These are phyloP conservation scores for Helicolenus hilgendorfi DNA, from an alignment of 2,797 vertebrate species.

Conservation along the genomic window DNA sequence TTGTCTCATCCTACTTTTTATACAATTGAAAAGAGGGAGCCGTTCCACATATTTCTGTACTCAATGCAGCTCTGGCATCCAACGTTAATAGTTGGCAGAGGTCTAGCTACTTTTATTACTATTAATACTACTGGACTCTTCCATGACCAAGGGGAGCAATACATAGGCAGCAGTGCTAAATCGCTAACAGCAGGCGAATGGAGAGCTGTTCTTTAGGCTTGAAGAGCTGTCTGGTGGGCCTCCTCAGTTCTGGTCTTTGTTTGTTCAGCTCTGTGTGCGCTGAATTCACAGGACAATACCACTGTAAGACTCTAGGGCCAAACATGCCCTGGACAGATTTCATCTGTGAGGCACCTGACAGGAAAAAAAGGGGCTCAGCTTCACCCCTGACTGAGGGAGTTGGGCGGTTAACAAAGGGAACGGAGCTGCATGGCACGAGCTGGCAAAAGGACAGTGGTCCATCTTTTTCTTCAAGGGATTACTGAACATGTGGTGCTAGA, in stretches of 20 bases:
- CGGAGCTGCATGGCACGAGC: conserved; percentile 76
- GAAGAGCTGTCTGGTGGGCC: conserved; percentile 72
- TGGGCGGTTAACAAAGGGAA: conserved; percentile 72
- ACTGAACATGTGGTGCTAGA: conserved; percentile 77
- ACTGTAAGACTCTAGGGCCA: conserved; percentile 78
- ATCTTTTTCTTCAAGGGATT: conserved; percentile 82
- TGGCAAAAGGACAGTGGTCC: conserved; percentile 81
- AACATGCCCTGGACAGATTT: conserved; percentile 80
- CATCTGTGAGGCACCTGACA: conserved; percentile 81
- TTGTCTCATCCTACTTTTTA: neutral
- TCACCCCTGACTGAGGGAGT: conserved; percentile 77
- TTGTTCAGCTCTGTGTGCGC: conserved; percentile 79
- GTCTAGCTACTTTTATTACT: conserved; percentile 7
- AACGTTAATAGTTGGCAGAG: neutral
- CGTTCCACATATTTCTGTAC: neutral
- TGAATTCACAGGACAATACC: conserved; percentile 82
- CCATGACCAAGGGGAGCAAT: conserved; percentile 36
- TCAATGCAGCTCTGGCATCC: neutral
- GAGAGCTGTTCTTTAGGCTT: conserved; percentile 70
- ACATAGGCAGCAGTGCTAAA: conserved; percentile 47
- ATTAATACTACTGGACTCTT: conserved; percentile 30
- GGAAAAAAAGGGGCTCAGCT: conserved; percentile 75
- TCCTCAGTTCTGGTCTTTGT: conserved; percentile 75
- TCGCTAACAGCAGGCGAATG: conserved; percentile 65
- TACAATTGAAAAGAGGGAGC: neutral